phyloP scores from a whole-genome alignment of 2,797 vertebrate genomes.

The Rhinichthys osculus region DNA sequence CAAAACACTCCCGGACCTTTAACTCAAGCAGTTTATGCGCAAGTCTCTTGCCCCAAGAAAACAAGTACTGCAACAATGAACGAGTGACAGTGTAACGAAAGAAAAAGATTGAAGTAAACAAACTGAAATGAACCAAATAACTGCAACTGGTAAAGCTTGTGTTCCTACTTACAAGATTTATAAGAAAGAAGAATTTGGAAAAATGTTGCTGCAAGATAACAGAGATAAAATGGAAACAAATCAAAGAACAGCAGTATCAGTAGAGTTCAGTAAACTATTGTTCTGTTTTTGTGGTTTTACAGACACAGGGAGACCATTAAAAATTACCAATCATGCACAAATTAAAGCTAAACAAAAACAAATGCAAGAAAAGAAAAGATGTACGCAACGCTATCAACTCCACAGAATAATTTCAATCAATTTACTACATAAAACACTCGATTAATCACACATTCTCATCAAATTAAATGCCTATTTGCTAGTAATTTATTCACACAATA shows the following conservation, averaged over 20 bases:
- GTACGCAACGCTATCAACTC: constrained; percentile 62
- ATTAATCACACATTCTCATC: constrained; percentile 10
- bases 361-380: constrained; percentile 61
- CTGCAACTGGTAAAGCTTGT: constrained; percentile 62
- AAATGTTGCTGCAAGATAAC: constrained; percentile 70
- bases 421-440: neutral
- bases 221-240: constrained; percentile 68
- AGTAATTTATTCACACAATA: neutral
- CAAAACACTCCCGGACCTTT: constrained; percentile 58
- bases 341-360: constrained; percentile 47
- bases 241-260: constrained; percentile 62
- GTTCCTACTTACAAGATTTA: constrained; percentile 70
- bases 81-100: constrained; percentile 59
- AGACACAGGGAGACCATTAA: constrained; percentile 27
- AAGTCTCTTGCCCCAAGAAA: constrained; percentile 60
- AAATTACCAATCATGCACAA: constrained; percentile 76
- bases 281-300: constrained; percentile 34
- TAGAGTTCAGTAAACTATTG: constrained; percentile 57
- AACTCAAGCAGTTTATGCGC: constrained; percentile 60
- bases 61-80: constrained; percentile 60
- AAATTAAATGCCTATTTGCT: neutral
- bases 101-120: constrained; percentile 32
- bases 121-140: constrained; percentile 56
- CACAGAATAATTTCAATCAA: constrained; percentile 69
- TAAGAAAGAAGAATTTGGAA: constrained; percentile 71